Conservation (phyloP, 2,888 invertebrate species). For the Leptura quadrifasciata region DNA sequence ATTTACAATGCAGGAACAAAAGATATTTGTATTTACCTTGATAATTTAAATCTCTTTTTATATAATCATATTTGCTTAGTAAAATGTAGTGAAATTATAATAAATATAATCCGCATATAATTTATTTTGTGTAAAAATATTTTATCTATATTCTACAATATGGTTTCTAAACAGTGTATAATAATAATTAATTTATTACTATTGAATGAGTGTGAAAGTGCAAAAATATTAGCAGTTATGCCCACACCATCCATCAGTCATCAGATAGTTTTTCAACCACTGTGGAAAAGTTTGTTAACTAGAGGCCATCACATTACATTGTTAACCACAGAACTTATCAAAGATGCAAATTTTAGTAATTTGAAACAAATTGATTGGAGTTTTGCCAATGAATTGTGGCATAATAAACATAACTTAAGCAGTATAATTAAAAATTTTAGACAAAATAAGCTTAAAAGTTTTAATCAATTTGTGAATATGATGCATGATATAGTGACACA, state of each 20-base stretch:
- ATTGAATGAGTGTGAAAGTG: slow-evolving; percentile 37
- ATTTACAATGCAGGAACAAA: slow-evolving; percentile 15
- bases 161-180: background rate
- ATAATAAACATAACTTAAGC: slow-evolving; percentile 24
- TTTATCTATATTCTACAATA: background rate
- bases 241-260: slow-evolving; percentile 55
- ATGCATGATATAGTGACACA: slow-evolving; percentile 43
- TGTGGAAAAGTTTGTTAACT: slow-evolving; percentile 52
- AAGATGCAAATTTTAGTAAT: slow-evolving; percentile 26
- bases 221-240: slow-evolving; percentile 51
- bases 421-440: slow-evolving; percentile 20
- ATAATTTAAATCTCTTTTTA: slow-evolving; percentile 24
- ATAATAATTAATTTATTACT: slow-evolving; percentile 8
- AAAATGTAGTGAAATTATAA: background rate
- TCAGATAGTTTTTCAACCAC: slow-evolving; percentile 53
- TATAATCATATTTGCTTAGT: background rate
- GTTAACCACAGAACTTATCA: slow-evolving; percentile 54
- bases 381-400: slow-evolving; percentile 45
- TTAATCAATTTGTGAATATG: slow-evolving; percentile 19
- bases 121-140: background rate
- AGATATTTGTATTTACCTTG: slow-evolving; percentile 20
- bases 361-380: slow-evolving; percentile 50
- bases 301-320: slow-evolving; percentile 53
- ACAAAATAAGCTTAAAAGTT: slow-evolving; percentile 12
- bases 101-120: background rate